A percentile compares a stretch with the other conserved stretches of the same genome.
phyloP scores from a whole-genome alignment of 2,113 vertebrate species.

The Scopus umbretta region DNA sequence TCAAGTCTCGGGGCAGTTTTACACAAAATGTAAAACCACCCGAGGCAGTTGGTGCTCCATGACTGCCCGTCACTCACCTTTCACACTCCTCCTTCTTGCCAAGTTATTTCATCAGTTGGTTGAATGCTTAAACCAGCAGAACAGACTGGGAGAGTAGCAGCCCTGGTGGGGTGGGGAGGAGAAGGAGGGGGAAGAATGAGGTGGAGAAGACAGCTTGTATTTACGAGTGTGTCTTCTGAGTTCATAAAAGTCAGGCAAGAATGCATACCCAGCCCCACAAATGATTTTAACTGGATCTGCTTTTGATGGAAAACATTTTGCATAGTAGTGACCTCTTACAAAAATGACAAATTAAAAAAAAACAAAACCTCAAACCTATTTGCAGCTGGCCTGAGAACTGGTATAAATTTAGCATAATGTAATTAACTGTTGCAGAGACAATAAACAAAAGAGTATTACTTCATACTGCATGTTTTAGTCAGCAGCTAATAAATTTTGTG shows the following conservation, averaged over 20 bases:
- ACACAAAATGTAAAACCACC: neutral
- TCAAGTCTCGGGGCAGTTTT: neutral
- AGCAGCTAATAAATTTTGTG: neutral
- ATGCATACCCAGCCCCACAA: neutral
- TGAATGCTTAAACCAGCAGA: neutral
- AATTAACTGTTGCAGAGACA: neutral
- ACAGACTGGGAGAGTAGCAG: neutral
- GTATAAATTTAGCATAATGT: neutral
- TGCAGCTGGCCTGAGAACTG: neutral
- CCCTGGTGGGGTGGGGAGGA: neutral
- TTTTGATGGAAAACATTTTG: slow-evolving; percentile 35
- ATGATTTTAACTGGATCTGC: neutral
- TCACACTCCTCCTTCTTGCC: neutral
- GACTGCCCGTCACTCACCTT: rapidly evolving
- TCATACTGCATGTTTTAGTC: neutral
- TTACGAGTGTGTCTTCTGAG: neutral
- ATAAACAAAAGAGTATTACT: neutral
- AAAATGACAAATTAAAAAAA: neutral
- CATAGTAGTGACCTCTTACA: neutral
- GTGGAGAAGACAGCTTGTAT: neutral
- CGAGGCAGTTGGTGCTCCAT: neutral
- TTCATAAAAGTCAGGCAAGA: slow-evolving; percentile 13
- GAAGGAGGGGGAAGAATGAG: neutral
- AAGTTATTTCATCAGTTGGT: neutral
- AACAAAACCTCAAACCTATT: neutral